phyloP scores from a whole-genome alignment of 2,888 invertebrate species.

The Conistra vaccinii region DNA sequence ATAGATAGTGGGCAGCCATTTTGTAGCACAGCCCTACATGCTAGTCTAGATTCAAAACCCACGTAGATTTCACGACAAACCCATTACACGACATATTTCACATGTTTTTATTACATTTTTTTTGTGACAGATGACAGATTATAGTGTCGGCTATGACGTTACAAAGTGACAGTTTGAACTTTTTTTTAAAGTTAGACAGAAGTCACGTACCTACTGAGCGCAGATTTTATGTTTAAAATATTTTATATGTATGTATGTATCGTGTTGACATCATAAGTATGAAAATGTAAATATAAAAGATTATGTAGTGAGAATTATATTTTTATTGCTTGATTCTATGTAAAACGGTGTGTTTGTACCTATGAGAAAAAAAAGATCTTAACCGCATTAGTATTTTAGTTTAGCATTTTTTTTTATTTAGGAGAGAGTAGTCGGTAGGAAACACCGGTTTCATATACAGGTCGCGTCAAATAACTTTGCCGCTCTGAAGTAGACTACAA shows the following conservation, averaged over 20 bases:
- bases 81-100: slow-evolving; percentile 51
- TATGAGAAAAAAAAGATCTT: slow-evolving; percentile 19
- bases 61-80: slow-evolving; percentile 52
- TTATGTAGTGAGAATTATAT: slow-evolving; percentile 55
- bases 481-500: no score
- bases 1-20: neutral
- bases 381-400: slow-evolving; percentile 15
- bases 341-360: slow-evolving; percentile 17
- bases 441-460: no score
- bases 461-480: no score
- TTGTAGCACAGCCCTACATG: slow-evolving; percentile 33
- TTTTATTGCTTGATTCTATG: slow-evolving; percentile 44
- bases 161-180: slow-evolving; percentile 51
- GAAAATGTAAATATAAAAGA: slow-evolving; percentile 46
- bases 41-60: slow-evolving; percentile 46
- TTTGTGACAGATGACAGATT: slow-evolving; percentile 60
- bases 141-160: slow-evolving; percentile 44
- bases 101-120: slow-evolving; percentile 48
- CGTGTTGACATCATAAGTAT: slow-evolving; percentile 54
- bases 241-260: slow-evolving; percentile 36
- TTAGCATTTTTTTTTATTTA: no score
- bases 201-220: slow-evolving; percentile 42
- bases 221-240: slow-evolving; percentile 40
- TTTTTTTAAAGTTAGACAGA: slow-evolving; percentile 47
- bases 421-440: no score